Base-by-base conservation (phyloP, 2,888 invertebrate genomes). In the Andrena marginata region DNA sequence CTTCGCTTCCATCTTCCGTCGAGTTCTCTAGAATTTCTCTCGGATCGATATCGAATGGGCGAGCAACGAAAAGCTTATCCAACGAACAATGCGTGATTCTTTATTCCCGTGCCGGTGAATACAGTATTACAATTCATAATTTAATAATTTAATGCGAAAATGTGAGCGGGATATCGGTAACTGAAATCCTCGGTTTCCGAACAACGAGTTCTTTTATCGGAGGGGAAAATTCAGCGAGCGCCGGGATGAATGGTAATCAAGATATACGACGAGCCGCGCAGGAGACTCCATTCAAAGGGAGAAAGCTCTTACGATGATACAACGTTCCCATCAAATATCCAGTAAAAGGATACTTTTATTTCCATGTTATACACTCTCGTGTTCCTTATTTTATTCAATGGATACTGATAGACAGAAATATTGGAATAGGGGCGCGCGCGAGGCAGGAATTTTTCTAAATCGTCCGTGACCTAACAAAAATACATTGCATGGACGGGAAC, bases 241-340 rank as follows among this genome's bases (percentile, higher is more conserved):
- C 29, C 65, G n/a, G 70, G 65, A 65, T 65, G 79, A 80, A 80
- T 77, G 79, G 77, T 77, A 80, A 70, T 77, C 69, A 77, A 80
- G 79, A 80, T 80, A 70, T 70, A 80, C 69, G 77, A 70, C 49
- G 77, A 77, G 60, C 23, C 59, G 76, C 23, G 65, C 64, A 59
- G 20, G 63, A 60, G 60, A 80, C 70, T 77, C 54, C 42, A 80
- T 65, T 70, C 60, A 74, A 51, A 56, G 42, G 29, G 54, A 74
- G 68, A 8, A 56, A 56, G 42, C 56, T 31, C 56, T 8, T 29
- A 68, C 31, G 8, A 63, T 72, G 79, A 79, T 70, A 70, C 70
- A 70, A 77, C 69, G 74, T 72, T 59, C 56, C 35, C 71, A 77
- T 80, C 68, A 76, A 76, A 42, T 67, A 63, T 63, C 62, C 71